Conservation (phyloP, 2,113 vertebrate genomes). For the Podarcis raffonei region DNA sequence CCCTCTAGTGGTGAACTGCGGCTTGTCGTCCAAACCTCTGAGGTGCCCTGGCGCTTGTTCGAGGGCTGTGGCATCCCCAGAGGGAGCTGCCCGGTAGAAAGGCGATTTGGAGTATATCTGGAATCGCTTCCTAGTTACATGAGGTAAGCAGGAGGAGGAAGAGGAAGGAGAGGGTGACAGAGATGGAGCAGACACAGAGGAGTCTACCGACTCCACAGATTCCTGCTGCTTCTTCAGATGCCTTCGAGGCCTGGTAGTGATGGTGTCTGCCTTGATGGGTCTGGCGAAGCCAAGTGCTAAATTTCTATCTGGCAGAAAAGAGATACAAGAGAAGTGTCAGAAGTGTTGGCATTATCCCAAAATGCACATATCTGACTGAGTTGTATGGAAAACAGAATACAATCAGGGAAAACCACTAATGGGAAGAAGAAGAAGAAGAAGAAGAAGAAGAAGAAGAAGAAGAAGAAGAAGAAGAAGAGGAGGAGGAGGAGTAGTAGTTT, state of each 20-base stretch:
- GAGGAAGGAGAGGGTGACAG: slow-evolving; percentile 74
- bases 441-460: no score
- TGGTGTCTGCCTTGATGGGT: slow-evolving; percentile 75
- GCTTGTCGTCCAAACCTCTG: slow-evolving; percentile 78
- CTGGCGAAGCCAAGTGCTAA: slow-evolving; percentile 72
- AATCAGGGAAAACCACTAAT: not conserved
- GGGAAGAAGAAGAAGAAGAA: no score
- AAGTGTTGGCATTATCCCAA: not conserved
- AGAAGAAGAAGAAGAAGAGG: no score
- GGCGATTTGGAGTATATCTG: slow-evolving; percentile 90
- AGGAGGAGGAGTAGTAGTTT: no score
- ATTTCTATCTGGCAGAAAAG: slow-evolving; percentile 80
- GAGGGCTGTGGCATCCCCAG: slow-evolving; percentile 48
- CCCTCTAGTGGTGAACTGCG: slow-evolving; percentile 90
- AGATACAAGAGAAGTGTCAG: not conserved
- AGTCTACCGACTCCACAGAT: slow-evolving; percentile 79
- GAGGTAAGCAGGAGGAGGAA: slow-evolving; percentile 77
- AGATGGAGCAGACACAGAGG: slow-evolving; percentile 74
- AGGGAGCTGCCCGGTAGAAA: slow-evolving; percentile 66
- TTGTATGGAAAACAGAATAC: not conserved
- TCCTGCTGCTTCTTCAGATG: slow-evolving; percentile 78
- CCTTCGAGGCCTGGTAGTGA: slow-evolving; percentile 67
- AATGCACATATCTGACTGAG: not conserved
- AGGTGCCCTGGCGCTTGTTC: slow-evolving; percentile 63
- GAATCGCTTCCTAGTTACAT: slow-evolving; percentile 82